Conservation (phyloP, 2,888 invertebrate species). For the Cenopis cana region DNA sequence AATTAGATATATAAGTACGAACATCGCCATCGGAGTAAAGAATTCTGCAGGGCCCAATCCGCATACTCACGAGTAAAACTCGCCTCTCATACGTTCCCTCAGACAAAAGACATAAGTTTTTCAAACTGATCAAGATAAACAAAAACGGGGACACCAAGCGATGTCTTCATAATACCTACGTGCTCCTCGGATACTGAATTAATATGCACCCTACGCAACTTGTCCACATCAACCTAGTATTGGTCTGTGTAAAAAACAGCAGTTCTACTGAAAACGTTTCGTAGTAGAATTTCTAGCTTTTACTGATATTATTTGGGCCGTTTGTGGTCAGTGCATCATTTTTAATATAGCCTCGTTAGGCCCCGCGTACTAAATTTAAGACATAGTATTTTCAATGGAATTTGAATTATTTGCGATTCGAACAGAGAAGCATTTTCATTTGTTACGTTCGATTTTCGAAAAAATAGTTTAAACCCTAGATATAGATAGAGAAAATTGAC, state of each 20-base stretch:
- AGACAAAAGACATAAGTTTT: constrained; percentile 25
- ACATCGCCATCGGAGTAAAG: background rate
- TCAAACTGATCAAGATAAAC: constrained; percentile 40
- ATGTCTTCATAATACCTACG: constrained; percentile 42
- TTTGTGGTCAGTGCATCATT: too few relatives aligned
- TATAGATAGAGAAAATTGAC: too few relatives aligned
- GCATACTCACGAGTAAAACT: constrained; percentile 2
- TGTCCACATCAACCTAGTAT: constrained; percentile 12
- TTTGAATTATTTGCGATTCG: too few relatives aligned
- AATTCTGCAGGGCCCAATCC: background rate
- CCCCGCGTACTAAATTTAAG: too few relatives aligned
- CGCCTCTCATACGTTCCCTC: constrained; percentile 8
- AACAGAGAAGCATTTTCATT: too few relatives aligned
- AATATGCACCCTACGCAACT: constrained; percentile 38
- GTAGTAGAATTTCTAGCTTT: too few relatives aligned
- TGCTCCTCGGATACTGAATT: constrained; percentile 34
- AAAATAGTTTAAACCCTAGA: too few relatives aligned
- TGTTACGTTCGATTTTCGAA: too few relatives aligned
- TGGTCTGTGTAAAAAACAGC: constrained; percentile 17
- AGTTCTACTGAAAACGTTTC: background rate
- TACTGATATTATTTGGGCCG: too few relatives aligned
- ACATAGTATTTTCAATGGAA: too few relatives aligned
- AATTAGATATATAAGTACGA: background rate
- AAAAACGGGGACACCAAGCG: constrained; percentile 31
- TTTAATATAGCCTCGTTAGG: too few relatives aligned